A percentile compares a stretch with the other conserved stretches of the same genome.
Conservation (phyloP, 2,113 vertebrate genomes). For the Opisthocomus hoazin region DNA sequence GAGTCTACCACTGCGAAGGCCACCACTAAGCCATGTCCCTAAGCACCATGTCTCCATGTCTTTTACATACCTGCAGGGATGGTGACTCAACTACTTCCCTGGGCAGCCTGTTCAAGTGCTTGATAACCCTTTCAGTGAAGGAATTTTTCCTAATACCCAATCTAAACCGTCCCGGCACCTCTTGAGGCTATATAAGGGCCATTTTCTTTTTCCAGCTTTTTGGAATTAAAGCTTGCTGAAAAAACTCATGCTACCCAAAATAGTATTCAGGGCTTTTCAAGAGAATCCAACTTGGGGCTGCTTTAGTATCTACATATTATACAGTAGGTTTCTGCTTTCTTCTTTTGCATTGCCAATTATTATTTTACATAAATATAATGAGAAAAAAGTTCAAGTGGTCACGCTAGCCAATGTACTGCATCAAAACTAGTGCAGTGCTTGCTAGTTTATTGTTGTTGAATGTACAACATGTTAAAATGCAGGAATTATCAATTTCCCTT, state of each 20-base stretch:
- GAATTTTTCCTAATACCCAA: neutral
- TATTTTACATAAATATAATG: neutral
- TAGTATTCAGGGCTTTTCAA: neutral
- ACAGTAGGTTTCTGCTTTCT: neutral
- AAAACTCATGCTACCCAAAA: neutral
- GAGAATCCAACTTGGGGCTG: neutral
- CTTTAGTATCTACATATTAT: neutral
- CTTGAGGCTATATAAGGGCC: neutral
- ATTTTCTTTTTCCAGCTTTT: neutral
- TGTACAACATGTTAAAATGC: neutral
- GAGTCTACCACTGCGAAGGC: no score
- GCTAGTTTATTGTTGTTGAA: neutral
- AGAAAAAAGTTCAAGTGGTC: neutral
- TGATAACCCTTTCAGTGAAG: neutral
- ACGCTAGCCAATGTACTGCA: neutral
- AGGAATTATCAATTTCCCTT: neutral
- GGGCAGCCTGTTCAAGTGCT: neutral
- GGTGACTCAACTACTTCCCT: neutral
- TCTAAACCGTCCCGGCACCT: no score
- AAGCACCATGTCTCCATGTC: no score
- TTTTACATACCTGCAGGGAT: no score
- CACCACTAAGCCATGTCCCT: no score
- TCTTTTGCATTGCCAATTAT: neutral
- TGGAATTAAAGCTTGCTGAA: neutral
- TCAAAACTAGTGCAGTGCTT: neutral